A percentile compares a stretch with the other conserved stretches of the same genome.
Conservation (phyloP, 64 coral and sea anemone species). For the Stylophora pistillata region DNA sequence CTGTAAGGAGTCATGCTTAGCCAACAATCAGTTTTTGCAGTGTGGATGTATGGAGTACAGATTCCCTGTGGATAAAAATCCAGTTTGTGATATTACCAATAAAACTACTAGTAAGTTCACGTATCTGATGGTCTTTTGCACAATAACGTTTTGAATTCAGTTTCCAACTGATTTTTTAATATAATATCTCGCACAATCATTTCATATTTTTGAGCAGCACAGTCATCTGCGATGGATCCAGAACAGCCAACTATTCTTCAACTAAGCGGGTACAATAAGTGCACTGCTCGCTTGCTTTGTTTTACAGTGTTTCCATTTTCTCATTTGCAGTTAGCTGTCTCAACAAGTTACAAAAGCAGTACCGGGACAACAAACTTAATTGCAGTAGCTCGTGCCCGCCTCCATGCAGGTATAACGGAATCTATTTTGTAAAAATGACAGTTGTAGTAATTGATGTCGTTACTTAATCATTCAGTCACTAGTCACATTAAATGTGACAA, state of each 20-base stretch:
- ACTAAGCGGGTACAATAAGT: neutral
- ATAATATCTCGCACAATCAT: too few species aligned
- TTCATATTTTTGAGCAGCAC: too few species aligned
- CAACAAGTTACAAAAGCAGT: slow-evolving; percentile 21
- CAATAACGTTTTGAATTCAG: neutral
- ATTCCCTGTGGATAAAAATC: slow-evolving; percentile 13
- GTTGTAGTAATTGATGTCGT: too few species aligned
- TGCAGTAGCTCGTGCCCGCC: slow-evolving; percentile 30
- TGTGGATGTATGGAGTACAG: slow-evolving; percentile 52
- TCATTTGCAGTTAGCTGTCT: slow-evolving; percentile 24
- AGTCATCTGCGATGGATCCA: too few species aligned
- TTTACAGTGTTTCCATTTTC: neutral
- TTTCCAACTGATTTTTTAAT: neutral
- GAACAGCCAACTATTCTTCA: too few species aligned
- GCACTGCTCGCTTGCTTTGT: neutral
- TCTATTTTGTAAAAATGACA: neutral
- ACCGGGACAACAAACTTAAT: slow-evolving; percentile 33
- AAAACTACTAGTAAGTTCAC: slow-evolving; percentile 16
- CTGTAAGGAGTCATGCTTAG: slow-evolving; percentile 50
- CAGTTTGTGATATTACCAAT: slow-evolving; percentile 27
- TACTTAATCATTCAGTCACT: too few species aligned
- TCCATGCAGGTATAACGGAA: slow-evolving; percentile 17
- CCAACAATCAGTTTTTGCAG: neutral
- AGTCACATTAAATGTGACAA: too few species aligned
- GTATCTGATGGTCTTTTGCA: too few species aligned